Base-by-base conservation (phyloP, 2,113 vertebrate species). In the Nibea coibor region DNA sequence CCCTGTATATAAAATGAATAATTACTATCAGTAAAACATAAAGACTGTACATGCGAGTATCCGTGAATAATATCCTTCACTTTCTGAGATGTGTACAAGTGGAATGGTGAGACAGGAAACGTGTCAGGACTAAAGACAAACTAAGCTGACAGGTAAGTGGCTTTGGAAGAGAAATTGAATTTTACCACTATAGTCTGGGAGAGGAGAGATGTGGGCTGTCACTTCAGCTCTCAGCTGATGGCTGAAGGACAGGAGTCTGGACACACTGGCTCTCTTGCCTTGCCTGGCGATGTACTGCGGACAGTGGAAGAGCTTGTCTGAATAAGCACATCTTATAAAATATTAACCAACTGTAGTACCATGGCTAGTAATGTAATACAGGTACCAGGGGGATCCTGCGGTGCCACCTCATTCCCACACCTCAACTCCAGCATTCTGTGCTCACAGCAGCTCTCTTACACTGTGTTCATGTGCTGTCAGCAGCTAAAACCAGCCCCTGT, bases 101-200 rank as follows among this genome's bases (percentile, higher is more conserved):
- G 28, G 14, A 66, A 42, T 31, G 68, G 1, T 39, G 20, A 50
- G 51, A 47, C 14, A 26, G 58, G 24, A 71, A 14, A 48, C n/a
- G 35, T 74, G 24, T 75, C 64, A 75, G 35, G 56, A 81, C 56
- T 57, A 56, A 62, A 57, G 66, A 63, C 35, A 82, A 57, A 64
- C 50, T 50, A 57, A 82, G 59, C 42, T 58, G 66, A 71, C 66
- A 58, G 16, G 43, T 65, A 56, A 71, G 66, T 57, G 26, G 48
- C 80, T 82, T 82, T 75, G 50, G 65, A 82, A 26, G 72, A 50
- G 26, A 70, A 75, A 70, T 24, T 47, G 57, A 56, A 48, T 56
- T 63, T 56, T 63, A 7, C 19, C 24, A 45, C 48, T 47, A 17
- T 10, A 63, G 35, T 31, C 17, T 61, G 19, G 50, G 57, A 42